These are phyloP conservation scores for Leptonema lineaticorne DNA, from an alignment of 1,140 invertebrate species.

Conservation along the genomic window DNA sequence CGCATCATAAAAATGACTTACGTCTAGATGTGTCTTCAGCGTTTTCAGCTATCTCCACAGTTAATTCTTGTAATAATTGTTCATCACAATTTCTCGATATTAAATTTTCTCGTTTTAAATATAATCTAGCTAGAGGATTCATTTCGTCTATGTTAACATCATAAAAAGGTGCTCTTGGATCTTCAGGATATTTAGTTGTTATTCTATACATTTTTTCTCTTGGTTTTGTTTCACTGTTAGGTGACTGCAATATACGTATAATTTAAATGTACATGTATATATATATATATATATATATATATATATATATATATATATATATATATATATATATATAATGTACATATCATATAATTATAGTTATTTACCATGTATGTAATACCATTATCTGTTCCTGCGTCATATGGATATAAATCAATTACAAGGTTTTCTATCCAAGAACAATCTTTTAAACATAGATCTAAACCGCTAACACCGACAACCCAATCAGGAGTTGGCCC, in stretches of 20 bases:
- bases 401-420: conserved; percentile 90
- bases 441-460: conserved; percentile 87
- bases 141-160: conserved; percentile 72
- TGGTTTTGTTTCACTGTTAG: conserved; percentile 82
- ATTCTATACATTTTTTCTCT: conserved; percentile 87
- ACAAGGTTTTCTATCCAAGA: conserved; percentile 78
- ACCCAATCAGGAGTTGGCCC: conserved; percentile 96
- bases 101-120: conserved; percentile 70
- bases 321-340: too few species aligned
- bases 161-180: conserved; percentile 90
- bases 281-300: too few species aligned
- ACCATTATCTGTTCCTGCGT: conserved; percentile 92
- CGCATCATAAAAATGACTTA: conserved; percentile 51
- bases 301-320: too few species aligned
- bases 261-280: too few species aligned
- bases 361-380: conserved; percentile 83
- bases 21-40: conserved; percentile 70
- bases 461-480: conserved; percentile 82
- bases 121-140: conserved; percentile 75
- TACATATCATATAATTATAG: neutral
- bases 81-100: conserved; percentile 73
- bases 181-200: conserved; percentile 82
- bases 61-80: conserved; percentile 60
- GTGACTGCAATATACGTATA: conserved; percentile 63
- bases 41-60: conserved; percentile 69